phyloP scores from a whole-genome alignment of 2,888 invertebrate species.

The Himalopsyche kuldschensis region DNA sequence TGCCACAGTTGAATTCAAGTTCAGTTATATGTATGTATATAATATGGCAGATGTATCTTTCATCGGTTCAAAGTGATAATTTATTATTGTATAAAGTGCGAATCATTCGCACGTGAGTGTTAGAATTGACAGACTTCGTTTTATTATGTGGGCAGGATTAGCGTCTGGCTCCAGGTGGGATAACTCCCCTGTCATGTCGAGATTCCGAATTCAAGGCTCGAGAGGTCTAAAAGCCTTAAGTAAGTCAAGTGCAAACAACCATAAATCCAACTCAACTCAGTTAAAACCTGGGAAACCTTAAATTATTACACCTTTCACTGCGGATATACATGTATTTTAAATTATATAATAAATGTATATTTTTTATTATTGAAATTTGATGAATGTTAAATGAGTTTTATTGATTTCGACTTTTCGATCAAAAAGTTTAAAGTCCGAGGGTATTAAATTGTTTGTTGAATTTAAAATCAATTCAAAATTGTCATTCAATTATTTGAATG shows the following conservation, averaged over 20 bases:
- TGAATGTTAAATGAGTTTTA: background rate
- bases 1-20: too few relatives aligned
- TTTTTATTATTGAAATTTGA: background rate
- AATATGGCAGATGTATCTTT: background rate
- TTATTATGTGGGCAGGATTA: background rate
- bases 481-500: too few relatives aligned
- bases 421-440: too few relatives aligned
- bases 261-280: conserved; percentile 5
- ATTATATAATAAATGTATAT: too few relatives aligned
- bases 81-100: background rate
- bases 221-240: background rate
- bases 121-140: background rate
- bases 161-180: background rate
- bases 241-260: conserved; percentile 29
- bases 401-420: background rate
- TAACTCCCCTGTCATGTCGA: background rate
- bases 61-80: background rate
- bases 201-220: background rate
- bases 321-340: background rate
- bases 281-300: background rate
- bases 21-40: background rate
- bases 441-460: too few relatives aligned
- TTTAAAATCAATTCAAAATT: too few relatives aligned
- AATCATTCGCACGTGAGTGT: background rate
- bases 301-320: conserved; percentile 5